Base-by-base conservation (phyloP, 1,140 invertebrate genomes). In the Trichonephila clavipes region DNA sequence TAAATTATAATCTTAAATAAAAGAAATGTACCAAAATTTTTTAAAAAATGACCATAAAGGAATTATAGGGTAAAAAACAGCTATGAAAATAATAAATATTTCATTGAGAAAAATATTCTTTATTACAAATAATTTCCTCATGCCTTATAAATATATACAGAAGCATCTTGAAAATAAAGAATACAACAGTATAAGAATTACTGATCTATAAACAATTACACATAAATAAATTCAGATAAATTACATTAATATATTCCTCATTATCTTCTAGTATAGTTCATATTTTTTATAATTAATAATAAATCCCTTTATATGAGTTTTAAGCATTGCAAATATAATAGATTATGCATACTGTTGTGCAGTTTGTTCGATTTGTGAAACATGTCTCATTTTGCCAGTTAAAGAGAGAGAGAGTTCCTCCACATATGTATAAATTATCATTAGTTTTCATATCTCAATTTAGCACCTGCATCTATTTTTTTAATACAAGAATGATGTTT, bases 61-160 rank as follows among this genome's bases (percentile, higher is more conserved):
- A 51, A 51, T 51, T 51, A 10, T 0, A 51, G 10, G 51, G 0
- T 51, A 10, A 51, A 51, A 51, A 51, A 51, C 51, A 51, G 51
- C 51, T 10, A 51, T 0, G 8, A 51, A 51, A 51, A 51, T 51
- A 10, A 51, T 51, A 51, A 77, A 77, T 34, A 1, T 69, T 24
- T 69, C n/a, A 77, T 40, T 28, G 24, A 19, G 18, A 28, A 77
- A 77, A 77, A 77, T 77, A 77, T 34, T 77, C 28, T 77, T 77
- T 77, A 77, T 77, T 77, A 77, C 34, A 77, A 77, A 77, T 77
- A 69, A 69, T 69, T 14, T 77, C 34, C 18, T 77, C 24, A 28
- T 77, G 34, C 16, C 12, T 40, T 16, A 18, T 77, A 77, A 10
- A 72, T 40, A 77, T 12, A 77, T 77, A 77, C 34, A 77, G 34